Percentiles rank a stretch among this genome's conserved stretches.
phyloP scores from a whole-genome alignment of 2,888 invertebrate species.

The Nephrotoma guestfalica region DNA sequence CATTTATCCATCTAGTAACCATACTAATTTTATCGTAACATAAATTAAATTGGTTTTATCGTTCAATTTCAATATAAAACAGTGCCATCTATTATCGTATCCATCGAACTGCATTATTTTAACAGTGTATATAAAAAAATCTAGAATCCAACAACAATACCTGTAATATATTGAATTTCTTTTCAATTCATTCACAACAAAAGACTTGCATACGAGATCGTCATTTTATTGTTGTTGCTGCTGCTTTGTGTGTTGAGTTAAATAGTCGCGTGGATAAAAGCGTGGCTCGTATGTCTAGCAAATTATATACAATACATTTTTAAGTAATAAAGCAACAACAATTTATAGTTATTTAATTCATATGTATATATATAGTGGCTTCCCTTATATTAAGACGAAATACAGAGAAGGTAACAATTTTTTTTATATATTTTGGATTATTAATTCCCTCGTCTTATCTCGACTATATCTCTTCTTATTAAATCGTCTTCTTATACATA shows the following conservation, averaged over 20 bases:
- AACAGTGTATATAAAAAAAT: not conserved
- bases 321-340: not conserved
- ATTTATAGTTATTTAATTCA: not conserved
- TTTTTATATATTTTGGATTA: not conserved
- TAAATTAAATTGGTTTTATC: too few species aligned
- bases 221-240: not conserved
- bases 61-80: not conserved
- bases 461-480: not conserved
- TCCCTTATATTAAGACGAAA: not conserved
- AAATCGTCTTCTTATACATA: not conserved
- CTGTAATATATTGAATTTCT: not conserved
- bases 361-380: not conserved
- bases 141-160: not conserved
- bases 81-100: not conserved
- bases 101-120: not conserved
- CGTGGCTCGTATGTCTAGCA: slow-evolving; percentile 7
- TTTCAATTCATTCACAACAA: not conserved
- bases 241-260: not conserved
- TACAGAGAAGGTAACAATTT: not conserved
- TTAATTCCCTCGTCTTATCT: not conserved
- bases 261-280: slow-evolving; percentile 11
- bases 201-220: not conserved
- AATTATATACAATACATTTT: not conserved
- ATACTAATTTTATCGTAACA: too few species aligned
- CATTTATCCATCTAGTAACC: too few species aligned